Evolutionary conservation across 1,140 invertebrate species (phyloP), one percentile per base, ranked within the genome.

Genomic region (Archivesica marissinica): DNA sequence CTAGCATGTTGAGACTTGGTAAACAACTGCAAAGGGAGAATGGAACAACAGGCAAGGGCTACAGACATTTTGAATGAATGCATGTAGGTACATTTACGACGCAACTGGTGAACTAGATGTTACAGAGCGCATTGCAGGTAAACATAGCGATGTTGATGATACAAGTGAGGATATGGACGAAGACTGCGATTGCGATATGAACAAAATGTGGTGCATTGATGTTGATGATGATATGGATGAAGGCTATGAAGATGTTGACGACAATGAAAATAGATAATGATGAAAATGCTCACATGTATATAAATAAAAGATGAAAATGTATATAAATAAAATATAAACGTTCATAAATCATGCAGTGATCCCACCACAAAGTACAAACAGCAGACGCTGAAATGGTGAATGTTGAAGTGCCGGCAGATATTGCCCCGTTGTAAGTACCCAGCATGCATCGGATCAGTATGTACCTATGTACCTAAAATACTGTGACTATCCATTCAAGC

Each of bases 81-180:
- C n/a, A n/a, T n/a, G n/a, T n/a, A n/a, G n/a, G n/a, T n/a, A n/a
- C n/a, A n/a, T n/a, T n/a, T n/a, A n/a, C n/a, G n/a, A n/a, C n/a
- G n/a, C n/a, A n/a, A n/a, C n/a, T n/a, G n/a, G n/a, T n/a, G n/a
- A n/a, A n/a, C n/a, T 50, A 50, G n/a, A 50, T 50, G 47, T 13
- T 13, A 50, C n/a, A n/a, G 47, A n/a, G 13, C n/a, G 47, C n/a
- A 13, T 13, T 44, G 25, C n/a, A n/a, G 1, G 25, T 72, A 41
- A 41, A n/a, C 6, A 72, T 50, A 30, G 25, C 25, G 68, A 72
- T 44, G 39, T 44, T 72, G 68, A 72, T 72, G 44, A 41, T 72
- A n/a, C 41, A 20, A 30, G 30, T 47, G 68, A 72, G 41, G 68
- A 72, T 35, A 23, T 44, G 4, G 35, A 44, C 9, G n/a, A 68